phyloP scores from a whole-genome alignment of 2,797 vertebrate genomes.

The Holocentrus rufus region DNA sequence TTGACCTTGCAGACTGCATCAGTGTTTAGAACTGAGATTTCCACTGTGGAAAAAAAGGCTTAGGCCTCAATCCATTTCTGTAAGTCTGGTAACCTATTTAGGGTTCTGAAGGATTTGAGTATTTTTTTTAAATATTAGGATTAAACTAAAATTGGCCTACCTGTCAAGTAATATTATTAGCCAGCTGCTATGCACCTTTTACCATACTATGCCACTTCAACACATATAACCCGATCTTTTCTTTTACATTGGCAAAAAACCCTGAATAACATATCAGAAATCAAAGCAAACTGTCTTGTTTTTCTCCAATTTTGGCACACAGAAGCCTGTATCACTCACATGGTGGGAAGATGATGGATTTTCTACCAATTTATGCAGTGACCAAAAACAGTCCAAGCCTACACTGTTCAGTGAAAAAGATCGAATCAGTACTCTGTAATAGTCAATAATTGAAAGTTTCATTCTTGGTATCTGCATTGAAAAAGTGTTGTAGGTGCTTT shows the following conservation, averaged over 20 bases:
- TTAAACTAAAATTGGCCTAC: conserved; percentile 36
- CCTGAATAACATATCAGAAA: no score
- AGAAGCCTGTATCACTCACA: no score
- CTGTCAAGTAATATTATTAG: conserved; percentile 28
- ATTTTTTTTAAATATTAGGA: conserved; percentile 3
- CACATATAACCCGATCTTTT: not conserved
- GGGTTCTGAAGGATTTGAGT: not conserved
- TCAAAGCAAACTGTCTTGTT: no score
- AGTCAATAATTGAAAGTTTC: no score
- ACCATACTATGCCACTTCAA: conserved; percentile 4
- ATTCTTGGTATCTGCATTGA: no score
- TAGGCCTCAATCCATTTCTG: conserved; percentile 31
- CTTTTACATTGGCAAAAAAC: no score
- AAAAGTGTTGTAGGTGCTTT: no score
- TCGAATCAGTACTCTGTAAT: no score
- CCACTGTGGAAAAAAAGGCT: not conserved
- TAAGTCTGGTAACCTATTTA: conserved; percentile 27
- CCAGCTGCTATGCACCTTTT: conserved; percentile 25
- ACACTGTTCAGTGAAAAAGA: no score
- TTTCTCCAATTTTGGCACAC: not conserved
- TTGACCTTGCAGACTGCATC: conserved; percentile 16
- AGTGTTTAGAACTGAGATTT: conserved; percentile 12
- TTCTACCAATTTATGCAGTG: no score
- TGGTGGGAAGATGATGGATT: no score
- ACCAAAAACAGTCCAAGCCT: no score